Conservation (phyloP, 1,140 invertebrate genomes). For the Vollenhovia emeryi region DNA sequence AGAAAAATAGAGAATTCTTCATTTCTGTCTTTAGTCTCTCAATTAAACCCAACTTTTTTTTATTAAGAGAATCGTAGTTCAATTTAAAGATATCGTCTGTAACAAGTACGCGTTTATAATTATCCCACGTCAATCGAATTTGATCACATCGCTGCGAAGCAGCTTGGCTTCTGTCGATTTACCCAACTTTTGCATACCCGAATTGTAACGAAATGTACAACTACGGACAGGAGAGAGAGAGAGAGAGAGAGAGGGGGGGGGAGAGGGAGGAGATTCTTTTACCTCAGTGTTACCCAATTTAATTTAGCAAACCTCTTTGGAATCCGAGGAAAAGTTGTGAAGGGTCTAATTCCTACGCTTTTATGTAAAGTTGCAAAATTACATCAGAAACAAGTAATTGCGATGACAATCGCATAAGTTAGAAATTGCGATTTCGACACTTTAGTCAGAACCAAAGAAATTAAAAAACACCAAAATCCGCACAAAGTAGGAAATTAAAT, state of each 20-base stretch:
- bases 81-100: neutral
- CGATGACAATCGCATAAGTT: neutral
- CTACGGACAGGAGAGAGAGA: neutral
- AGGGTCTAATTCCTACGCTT: neutral
- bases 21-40: neutral
- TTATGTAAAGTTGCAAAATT: conserved; percentile 27
- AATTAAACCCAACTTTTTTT: neutral
- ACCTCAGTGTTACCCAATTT: conserved; percentile 21
- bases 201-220: conserved; percentile 30
- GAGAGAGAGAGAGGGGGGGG: too few relatives aligned
- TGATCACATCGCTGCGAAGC: neutral
- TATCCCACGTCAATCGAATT: conserved; percentile 9
- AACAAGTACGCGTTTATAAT: conserved; percentile 2
- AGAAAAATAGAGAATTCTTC: neutral
- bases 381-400: neutral
- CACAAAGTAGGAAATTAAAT: neutral
- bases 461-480: neutral
- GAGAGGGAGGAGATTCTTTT: neutral
- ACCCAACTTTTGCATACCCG: neutral
- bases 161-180: conserved; percentile 28
- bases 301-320: conserved; percentile 29
- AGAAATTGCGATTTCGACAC: neutral
- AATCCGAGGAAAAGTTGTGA: conserved; percentile 14
- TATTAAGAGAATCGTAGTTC: conserved; percentile 1
- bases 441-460: neutral